Conservation (phyloP, 2,888 invertebrate species). For the Dasysyrphus tricinctus region DNA sequence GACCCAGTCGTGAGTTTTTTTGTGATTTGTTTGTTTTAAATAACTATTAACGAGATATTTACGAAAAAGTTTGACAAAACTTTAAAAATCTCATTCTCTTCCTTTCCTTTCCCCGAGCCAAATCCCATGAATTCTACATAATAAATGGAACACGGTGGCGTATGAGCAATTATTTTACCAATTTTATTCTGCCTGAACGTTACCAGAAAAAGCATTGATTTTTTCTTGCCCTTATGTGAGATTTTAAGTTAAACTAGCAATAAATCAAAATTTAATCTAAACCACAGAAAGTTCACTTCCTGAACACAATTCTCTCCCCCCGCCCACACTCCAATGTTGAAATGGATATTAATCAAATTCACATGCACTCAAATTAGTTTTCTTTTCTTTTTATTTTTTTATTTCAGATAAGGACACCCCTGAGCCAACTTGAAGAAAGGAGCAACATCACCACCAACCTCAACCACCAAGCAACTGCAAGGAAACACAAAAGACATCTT, state of each 20-base stretch:
- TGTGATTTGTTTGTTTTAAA: too few relatives aligned
- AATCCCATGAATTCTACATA: not conserved
- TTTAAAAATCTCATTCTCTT: too few relatives aligned
- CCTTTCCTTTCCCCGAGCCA: too few relatives aligned
- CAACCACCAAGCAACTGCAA: slow-evolving; percentile 40
- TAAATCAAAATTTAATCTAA: slow-evolving; percentile 47
- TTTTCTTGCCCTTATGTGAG: not conserved
- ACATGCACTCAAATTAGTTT: slow-evolving; percentile 43
- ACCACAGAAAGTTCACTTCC: slow-evolving; percentile 4
- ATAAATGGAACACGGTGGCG: not conserved
- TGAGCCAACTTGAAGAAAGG: slow-evolving; percentile 51
- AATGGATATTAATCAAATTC: slow-evolving; percentile 71
- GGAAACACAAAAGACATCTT: slow-evolving; percentile 40
- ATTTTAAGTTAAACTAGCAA: slow-evolving; percentile 28
- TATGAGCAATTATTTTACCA: slow-evolving; percentile 7
- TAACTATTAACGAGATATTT: too few relatives aligned
- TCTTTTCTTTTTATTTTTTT: not conserved
- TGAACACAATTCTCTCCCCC: not conserved
- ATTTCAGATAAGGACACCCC: slow-evolving; percentile 55
- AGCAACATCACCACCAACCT: slow-evolving; percentile 46
- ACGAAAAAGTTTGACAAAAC: too few relatives aligned
- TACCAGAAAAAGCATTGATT: not conserved
- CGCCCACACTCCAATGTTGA: slow-evolving; percentile 5
- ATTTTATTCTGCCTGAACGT: not conserved
- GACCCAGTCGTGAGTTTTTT: too few relatives aligned